Percentiles rank a stretch among this genome's conserved stretches.
Evolutionary conservation across 2,888 invertebrate genomes (phyloP).

Genomic region (Zygogramma bicolorata): DNA sequence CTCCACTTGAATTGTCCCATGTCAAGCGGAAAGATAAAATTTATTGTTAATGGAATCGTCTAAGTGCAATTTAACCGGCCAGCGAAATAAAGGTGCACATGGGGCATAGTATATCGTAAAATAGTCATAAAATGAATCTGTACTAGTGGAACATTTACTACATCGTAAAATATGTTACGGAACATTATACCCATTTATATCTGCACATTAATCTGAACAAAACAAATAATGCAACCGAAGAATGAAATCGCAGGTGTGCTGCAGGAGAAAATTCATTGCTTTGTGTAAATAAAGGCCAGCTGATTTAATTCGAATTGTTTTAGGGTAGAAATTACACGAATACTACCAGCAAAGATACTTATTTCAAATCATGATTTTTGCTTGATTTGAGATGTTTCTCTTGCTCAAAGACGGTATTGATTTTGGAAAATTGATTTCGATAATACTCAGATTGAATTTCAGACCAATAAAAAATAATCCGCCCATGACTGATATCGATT

Average conservation of each 20-base stretch:
- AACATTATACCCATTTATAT: conserved; percentile 3
- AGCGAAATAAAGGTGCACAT: conserved; percentile 11
- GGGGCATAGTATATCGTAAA: conserved; percentile 4
- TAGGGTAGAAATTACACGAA: background rate
- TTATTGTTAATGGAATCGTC: conserved; percentile 3
- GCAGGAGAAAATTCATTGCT: background rate
- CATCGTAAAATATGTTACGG: conserved; percentile 8
- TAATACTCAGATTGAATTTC: too few relatives aligned
- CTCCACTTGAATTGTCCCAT: background rate
- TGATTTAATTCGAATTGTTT: background rate
- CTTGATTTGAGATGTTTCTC: too few relatives aligned
- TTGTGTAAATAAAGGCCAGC: background rate
- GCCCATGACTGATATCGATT: too few relatives aligned
- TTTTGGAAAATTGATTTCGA: too few relatives aligned
- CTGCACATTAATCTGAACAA: background rate
- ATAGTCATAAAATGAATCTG: conserved; percentile 17
- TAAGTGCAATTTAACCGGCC: background rate
- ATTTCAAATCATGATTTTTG: too few relatives aligned
- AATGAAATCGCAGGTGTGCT: background rate
- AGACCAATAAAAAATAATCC: too few relatives aligned
- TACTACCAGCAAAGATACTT: too few relatives aligned
- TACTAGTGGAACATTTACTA: background rate
- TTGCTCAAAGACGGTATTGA: too few relatives aligned
- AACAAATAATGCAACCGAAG: background rate
- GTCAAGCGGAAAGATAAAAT: conserved; percentile 5